Conservation (phyloP, 53 echinoderm and acorn worm genomes). For the Glandiceps talaboti region DNA sequence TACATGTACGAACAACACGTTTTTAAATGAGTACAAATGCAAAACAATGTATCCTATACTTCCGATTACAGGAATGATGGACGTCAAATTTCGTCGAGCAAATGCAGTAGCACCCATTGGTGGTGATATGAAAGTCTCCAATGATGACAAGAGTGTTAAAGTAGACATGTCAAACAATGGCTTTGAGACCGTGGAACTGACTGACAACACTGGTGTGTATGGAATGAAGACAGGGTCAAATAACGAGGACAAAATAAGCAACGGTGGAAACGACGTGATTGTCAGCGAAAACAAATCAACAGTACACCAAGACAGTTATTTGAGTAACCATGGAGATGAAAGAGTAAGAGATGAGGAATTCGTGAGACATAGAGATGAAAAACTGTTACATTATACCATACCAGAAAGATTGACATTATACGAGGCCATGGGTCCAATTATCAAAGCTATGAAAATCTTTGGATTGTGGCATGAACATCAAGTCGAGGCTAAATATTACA, state of each 20-base stretch:
- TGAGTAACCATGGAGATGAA: too few relatives aligned
- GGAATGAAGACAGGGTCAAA: neutral
- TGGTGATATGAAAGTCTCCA: neutral
- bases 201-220: neutral
- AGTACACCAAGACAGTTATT: too few relatives aligned
- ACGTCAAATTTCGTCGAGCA: neutral
- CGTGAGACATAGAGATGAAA: neutral
- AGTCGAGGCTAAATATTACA: constrained; percentile 23
- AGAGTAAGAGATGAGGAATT: too few relatives aligned
- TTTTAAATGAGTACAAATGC: too few relatives aligned
- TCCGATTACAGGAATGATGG: neutral
- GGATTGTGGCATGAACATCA: constrained; percentile 67
- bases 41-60: too few relatives aligned
- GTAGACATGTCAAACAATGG: neutral
- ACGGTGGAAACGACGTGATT: neutral
- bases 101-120: neutral
- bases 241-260: neutral
- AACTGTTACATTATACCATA: neutral
- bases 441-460: constrained; percentile 51
- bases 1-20: too few relatives aligned
- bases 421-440: constrained; percentile 35
- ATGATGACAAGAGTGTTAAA: neutral
- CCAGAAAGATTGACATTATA: constrained; percentile 38
- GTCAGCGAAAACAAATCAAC: too few relatives aligned
- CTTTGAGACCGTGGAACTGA: neutral